These are phyloP conservation scores for Rallus limicola DNA, from an alignment of 2,113 vertebrate species.

Conservation along the genomic window DNA sequence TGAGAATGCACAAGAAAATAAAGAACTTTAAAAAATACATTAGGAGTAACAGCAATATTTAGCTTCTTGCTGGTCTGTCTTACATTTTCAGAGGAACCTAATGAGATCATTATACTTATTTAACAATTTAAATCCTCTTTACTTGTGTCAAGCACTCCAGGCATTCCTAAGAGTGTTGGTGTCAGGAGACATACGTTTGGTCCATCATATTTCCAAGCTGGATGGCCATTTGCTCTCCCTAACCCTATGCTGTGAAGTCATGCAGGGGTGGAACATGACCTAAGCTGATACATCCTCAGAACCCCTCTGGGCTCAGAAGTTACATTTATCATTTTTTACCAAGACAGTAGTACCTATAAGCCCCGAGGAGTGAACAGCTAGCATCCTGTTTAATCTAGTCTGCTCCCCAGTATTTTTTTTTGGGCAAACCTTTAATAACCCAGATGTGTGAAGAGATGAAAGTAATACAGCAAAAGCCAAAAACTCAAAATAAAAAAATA, in stretches of 20 bases:
- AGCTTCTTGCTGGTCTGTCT: not conserved
- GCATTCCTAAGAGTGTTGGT: not conserved
- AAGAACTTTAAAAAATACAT: not conserved
- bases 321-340: not conserved
- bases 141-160: not conserved
- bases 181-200: not conserved
- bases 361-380: not conserved
- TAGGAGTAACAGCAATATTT: not conserved
- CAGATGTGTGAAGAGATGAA: constrained; percentile 13
- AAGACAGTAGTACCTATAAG: not conserved
- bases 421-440: constrained; percentile 15
- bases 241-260: fast-evolving
- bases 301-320: not conserved
- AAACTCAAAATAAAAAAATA: not conserved
- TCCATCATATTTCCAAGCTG: not conserved
- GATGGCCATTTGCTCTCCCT: not conserved
- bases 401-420: not conserved
- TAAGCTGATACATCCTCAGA: not conserved
- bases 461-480: not conserved
- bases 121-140: not conserved
- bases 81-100: not conserved
- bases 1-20: not conserved
- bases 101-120: not conserved
- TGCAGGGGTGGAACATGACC: not conserved
- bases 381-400: not conserved